Evolutionary conservation across 2,797 vertebrate species (phyloP), one percentile per base, ranked within the genome.

Genomic region (Enteromius radiatus): DNA sequence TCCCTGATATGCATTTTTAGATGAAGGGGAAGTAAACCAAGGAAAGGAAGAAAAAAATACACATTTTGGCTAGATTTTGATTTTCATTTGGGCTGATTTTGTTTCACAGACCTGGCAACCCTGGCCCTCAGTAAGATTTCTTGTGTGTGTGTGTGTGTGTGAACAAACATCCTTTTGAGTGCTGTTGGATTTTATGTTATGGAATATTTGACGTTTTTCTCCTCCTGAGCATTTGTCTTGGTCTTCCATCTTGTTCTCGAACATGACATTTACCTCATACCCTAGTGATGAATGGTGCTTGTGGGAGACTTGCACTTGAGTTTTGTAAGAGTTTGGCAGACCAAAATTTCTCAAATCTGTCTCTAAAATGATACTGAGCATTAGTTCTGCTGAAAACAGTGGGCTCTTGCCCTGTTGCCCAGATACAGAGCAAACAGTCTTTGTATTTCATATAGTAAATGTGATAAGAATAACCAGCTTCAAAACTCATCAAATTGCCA

Each of bases 261-360:
- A 76, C 70, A 64, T 54, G 70, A 80, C 78, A 65, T 68, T 82
- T 82, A 77, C 76, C 5, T 28, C 70, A 49, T 78, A 61, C 45
- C 41, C 26, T 41, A 71, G 17, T 88, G 74, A 88, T 81, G 74
- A 68, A 84, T 86, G 84, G 76, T 79, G 63, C 76, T 23, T 64
- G 65, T 82, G 49, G 68, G 80, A 73, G 65, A 69, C 49, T 23
- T 31, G 76, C 77, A 69, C 75, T 69, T 70, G 52, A 64, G 49
- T 75, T 78, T 80, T 83, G 67, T 70, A 84, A 84, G 10, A 26
- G 61, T 47, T 74, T 88, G 83, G 63, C 77, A 81, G 9, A 9
- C 23, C 9, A 11, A 80, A 68, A 65, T 45, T 5, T 43, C 15
- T 36, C 54, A 79, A 78, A 67, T 74, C 45, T 54, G 19, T 70